Base-by-base conservation (phyloP, 2,888 invertebrate genomes). In the Embidobia sp. region DNA sequence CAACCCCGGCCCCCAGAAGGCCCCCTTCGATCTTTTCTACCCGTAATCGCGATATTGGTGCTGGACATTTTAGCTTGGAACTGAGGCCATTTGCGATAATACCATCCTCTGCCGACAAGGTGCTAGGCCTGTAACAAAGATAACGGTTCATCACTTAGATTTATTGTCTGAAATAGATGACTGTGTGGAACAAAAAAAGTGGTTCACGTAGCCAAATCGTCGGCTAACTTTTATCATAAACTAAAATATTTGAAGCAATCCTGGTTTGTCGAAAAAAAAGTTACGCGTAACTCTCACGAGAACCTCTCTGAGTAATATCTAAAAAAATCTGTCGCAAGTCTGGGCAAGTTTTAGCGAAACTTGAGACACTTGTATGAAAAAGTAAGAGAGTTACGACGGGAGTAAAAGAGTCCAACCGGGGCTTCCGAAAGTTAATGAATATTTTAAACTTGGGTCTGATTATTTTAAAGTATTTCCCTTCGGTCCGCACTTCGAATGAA, bases 11-110 rank as follows among this genome's bases (percentile, higher is more conserved):
- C 37, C 95, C 94, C 88, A 94, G 93, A 69, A 95, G 91, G 16
- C 94, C 94, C 49, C 94, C 94, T 86, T 94, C 94, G 88, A 94
- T 94, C 89, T 94, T 94, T 90, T 94, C 94, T 79, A 94, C 94
- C 78, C 94, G 92, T 55, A 94, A 91, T 61, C 94, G 91, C 63
- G 94, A 93, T 85, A 94, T 93, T 51, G 93, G 93, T 35, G 93
- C 92, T 59, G 94, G 93, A 87, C 94, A 94, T 87, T 88, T 88
- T 75, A 87, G 81, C 83, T 85, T 88, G 37, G 84, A 80, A 63
- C 83, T 81, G 40, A 83, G 73, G 53, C 70, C 86, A 79, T 85
- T 85, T 79, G 85, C 86, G 79, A 87, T 83, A 85, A 86, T 85
- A 78, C 88, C 84, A 66, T 92, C 91, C 79, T 92, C 92, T 79